These are phyloP conservation scores for Alces alces DNA, from an alignment of 2,113 vertebrate genomes.

Conservation along the genomic window DNA sequence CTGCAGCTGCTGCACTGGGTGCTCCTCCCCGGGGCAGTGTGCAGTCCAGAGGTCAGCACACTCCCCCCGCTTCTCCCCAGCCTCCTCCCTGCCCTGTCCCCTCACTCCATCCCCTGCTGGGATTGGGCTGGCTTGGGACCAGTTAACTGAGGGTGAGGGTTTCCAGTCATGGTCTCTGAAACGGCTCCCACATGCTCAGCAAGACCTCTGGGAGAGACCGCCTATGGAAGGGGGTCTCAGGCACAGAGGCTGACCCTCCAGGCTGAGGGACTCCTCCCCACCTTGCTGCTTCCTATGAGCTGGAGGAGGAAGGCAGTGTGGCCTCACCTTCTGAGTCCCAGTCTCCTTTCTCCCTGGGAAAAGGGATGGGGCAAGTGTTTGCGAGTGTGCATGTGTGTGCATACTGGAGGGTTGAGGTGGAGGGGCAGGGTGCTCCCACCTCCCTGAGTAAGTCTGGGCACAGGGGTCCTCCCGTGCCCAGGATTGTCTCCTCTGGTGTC, in stretches of 20 bases:
- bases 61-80: background rate
- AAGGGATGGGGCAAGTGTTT: too few relatives aligned
- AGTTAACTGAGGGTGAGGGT: background rate
- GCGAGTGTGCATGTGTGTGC: accelerated
- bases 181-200: background rate
- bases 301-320: background rate
- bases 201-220: background rate
- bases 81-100: background rate
- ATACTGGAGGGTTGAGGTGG: background rate
- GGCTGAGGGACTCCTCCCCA: background rate
- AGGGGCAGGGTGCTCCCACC: background rate
- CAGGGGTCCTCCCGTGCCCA: background rate
- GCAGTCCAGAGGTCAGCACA: constrained; percentile 7
- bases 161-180: background rate
- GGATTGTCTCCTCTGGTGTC: background rate
- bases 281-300: background rate
- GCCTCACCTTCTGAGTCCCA: background rate
- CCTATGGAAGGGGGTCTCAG: background rate
- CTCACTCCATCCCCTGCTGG: constrained; percentile 3
- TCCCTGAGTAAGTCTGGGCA: background rate
- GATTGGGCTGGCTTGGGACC: constrained; percentile 26
- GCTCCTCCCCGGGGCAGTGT: background rate
- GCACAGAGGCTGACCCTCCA: background rate
- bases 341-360: background rate
- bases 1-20: background rate